Evolutionary conservation across 2,888 invertebrate species (phyloP), one percentile per base, ranked within the genome.

Genomic region (Agonopterix heracliana): DNA sequence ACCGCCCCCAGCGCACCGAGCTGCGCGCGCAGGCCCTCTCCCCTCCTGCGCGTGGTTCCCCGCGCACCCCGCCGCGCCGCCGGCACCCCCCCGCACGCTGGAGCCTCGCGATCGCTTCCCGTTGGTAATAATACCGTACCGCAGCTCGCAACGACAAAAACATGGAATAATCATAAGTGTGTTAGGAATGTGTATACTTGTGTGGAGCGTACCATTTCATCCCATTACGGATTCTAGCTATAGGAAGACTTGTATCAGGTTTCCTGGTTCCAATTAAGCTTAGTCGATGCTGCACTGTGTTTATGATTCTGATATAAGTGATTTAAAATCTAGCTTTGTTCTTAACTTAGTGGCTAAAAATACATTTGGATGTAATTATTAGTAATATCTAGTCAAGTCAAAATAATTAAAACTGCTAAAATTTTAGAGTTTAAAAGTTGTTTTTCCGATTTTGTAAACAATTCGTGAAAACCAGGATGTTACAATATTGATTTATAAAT

Each of bases 141-240:
- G 78, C 81, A 74, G 74, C 79, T 77, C 75, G 71, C 71, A 72
- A 69, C 83, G 85, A 84, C 83, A 84, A 86, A 86, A 85, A 85
- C 83, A 84, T 82, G 84, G 78, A 84, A 85, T 83, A 82, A 82
- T 81, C 81, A 79, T 80, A 81, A 85, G 85, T 87, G 87, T 78
- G 80, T 80, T 80, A 77, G 74, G 71, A 77, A 81, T 79, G 76
- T 84, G 82, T 81, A 76, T 26, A 26, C 76, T 78, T 73, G 81
- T 79, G 79, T 76, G 72, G 60, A 73, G 70, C 70, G 71, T 68
- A 64, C 64, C 56, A 63, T 65, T 63, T 57, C 57, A 55, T 58
- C 58, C 55, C 55, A 51, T 59, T 54, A 55, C 53, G 49, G 50
- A 50, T 48, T 48, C 50, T 26, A 26, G 26, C 5, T 26, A 52